Base-by-base conservation (phyloP, 2,888 invertebrate species). In the Campaea margaritaria region DNA sequence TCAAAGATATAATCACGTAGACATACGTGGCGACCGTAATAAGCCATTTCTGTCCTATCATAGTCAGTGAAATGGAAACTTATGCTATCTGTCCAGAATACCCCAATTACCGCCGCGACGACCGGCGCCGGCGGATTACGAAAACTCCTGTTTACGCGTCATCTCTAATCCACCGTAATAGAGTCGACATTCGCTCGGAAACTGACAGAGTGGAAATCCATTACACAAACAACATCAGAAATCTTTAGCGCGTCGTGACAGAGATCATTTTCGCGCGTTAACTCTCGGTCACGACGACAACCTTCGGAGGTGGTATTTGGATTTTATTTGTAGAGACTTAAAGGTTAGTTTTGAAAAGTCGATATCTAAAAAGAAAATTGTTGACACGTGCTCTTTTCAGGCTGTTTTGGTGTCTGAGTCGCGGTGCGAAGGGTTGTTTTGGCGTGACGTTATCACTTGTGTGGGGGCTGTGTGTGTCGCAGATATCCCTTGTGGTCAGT, bases 41-140 rank as follows among this genome's bases (percentile, higher is more conserved):
- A 60, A 55, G 46, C 50, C 36, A 21, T 48, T 43, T 54, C 54
- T 50, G 49, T 45, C 45, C 47, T 53, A 31, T 31, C 54, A 60
- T 61, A 48, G 47, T 48, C 60, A 52, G 47, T 51, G 60, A 50
- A 51, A 61, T 56, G 55, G 47, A 56, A 61, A 61, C 60, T 55
- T 56, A 56, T 61, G 51, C 48, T 61, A 61, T 52, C 60, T 43
- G 47, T 59, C 46, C 51, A 56, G 51, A 51, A 56, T 47, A 56
- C 38, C 55, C 60, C 60, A 61, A 61, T 56, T 51, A 61, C 60
- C 47, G 38, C 34, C 52, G 36, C 51, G 50, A 21, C 52, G 43
- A 21, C 55, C 50, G 53, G 49, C 54, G 51, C 60, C 60, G 39
- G 2, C 39, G 52, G 55, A 61, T 59, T 59, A 50, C 41, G 31